Evolutionary conservation across 2,888 invertebrate genomes (phyloP).

Genomic region (Daptonema setosum): DNA sequence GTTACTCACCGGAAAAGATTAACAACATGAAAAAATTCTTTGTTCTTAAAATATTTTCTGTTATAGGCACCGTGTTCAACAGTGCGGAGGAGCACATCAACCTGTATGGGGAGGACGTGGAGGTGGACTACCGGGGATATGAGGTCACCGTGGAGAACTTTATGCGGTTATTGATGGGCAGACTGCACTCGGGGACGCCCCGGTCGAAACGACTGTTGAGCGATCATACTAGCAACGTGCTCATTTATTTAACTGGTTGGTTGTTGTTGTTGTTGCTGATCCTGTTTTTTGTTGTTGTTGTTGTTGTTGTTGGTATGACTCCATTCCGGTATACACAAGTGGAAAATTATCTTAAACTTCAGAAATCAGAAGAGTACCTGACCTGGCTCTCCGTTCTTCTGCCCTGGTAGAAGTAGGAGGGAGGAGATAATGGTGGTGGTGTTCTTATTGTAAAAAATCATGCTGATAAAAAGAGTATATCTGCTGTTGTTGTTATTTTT

Average conservation of each 20-base stretch:
- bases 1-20: neutral
- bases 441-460: too few relatives aligned
- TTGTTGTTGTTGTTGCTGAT: neutral
- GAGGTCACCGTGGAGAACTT: conserved; percentile 94
- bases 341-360: neutral
- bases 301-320: too few relatives aligned
- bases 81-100: conserved; percentile 93
- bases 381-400: too few relatives aligned
- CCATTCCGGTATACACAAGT: neutral
- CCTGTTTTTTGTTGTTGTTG: neutral
- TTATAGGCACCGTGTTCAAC: conserved; percentile 72
- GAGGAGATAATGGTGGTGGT: too few relatives aligned
- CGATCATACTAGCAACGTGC: conserved; percentile 83
- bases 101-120: conserved; percentile 96
- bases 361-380: too few relatives aligned
- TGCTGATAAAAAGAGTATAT: too few relatives aligned
- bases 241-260: conserved; percentile 67
- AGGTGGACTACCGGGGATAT: conserved; percentile 38
- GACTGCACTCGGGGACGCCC: conserved; percentile 74
- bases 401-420: too few relatives aligned
- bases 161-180: conserved; percentile 74
- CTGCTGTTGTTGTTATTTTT: too few relatives aligned
- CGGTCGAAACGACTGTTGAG: conserved; percentile 78
- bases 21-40: neutral
- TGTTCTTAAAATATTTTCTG: neutral